Base-by-base conservation (phyloP, 2,888 invertebrate genomes). In the Rotaria macrura region DNA sequence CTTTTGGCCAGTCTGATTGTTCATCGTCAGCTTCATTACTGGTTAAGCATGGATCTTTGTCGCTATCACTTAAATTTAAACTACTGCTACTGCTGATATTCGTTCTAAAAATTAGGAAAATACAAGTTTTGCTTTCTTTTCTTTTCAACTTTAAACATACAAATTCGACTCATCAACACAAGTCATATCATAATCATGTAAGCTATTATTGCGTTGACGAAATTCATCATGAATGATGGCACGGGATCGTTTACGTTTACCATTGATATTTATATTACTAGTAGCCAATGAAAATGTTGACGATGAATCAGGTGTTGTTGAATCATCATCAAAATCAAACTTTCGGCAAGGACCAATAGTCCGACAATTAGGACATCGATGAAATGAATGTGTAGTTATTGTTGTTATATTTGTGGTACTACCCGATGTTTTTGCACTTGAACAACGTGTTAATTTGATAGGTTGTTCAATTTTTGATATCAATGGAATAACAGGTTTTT, bases 61-160 rank as follows among this genome's bases (percentile, higher is more conserved):
- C 79, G n/a, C 79, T 79, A 12, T 79, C 79, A 43, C 79, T 79
- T 79, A 79, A 79, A 79, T 79, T 79, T n/a, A 79, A 79, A 43
- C 79, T 79, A n/a, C 79, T 79, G 34, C 43, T 43, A 43, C 79
- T 79, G n/a, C 79, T 79, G 20, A 79, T 25, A n/a, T 79, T 43
- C 12, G 79, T 79, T 79, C 79, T 79, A 43, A 49, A 5, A 49
- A 49, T 49, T 9, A 5, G 6, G 6, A 74, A 40, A 74, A 10
- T 12, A 23, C 5, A 43, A 40, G 9, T 10, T 43, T 43, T 23
- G n/a, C n/a, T n/a, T n/a, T n/a, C n/a, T n/a, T n/a, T n/a, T n/a
- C n/a, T n/a, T n/a, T n/a, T n/a, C n/a, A n/a, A n/a, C n/a, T n/a
- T 29, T 5, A 34, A n/a, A 43, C 79, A n/a, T 79, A 79, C 79